phyloP scores from a whole-genome alignment of 2,888 invertebrate genomes.

The Gortyna flavago region DNA sequence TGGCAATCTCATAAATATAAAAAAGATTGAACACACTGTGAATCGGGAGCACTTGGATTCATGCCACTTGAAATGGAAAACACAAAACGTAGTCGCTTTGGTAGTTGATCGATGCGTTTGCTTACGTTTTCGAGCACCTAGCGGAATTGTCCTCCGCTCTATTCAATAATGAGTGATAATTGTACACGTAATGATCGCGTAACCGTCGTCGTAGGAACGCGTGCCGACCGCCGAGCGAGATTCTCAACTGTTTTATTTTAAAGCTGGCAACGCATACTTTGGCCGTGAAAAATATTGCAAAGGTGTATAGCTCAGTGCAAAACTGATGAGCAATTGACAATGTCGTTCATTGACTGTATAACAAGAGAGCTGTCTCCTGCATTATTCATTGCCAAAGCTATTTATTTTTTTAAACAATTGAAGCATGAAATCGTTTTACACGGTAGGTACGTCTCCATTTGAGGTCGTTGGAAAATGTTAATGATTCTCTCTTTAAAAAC shows the following conservation, averaged over 20 bases:
- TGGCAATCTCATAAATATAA: constrained; percentile 12
- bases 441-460: constrained; percentile 46
- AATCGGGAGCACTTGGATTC: constrained; percentile 57
- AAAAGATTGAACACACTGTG: constrained; percentile 41
- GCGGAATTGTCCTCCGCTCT: constrained; percentile 62
- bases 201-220: constrained; percentile 74
- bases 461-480: constrained; percentile 39
- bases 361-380: constrained; percentile 63
- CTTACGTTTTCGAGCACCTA: constrained; percentile 58
- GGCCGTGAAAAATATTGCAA: constrained; percentile 86
- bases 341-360: constrained; percentile 83
- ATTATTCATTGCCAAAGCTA: constrained; percentile 67
- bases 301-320: constrained; percentile 78
- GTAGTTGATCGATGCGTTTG: constrained; percentile 36
- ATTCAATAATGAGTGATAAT: constrained; percentile 71
- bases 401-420: constrained; percentile 65
- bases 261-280: constrained; percentile 80
- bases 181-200: constrained; percentile 76
- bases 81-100: constrained; percentile 38
- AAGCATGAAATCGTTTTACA: constrained; percentile 64
- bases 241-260: constrained; percentile 88
- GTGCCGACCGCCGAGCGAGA: constrained; percentile 82
- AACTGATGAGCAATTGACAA: constrained; percentile 78
- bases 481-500: constrained; percentile 2
- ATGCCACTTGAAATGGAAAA: constrained; percentile 53